phyloP scores from a whole-genome alignment of 1,140 invertebrate species.

The Bilobella aurantiaca region DNA sequence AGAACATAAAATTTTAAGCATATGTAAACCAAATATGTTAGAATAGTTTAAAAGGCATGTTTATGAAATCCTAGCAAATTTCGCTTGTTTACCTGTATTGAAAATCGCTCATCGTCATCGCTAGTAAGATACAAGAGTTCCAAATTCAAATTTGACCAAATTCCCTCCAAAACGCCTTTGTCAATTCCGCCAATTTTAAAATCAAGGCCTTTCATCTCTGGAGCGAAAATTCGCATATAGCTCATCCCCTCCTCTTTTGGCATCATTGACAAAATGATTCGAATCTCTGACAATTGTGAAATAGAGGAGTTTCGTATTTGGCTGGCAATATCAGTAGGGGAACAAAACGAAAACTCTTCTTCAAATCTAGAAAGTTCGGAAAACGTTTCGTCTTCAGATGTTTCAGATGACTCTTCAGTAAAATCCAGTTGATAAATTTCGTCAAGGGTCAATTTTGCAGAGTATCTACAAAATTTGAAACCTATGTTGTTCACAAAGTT shows the following conservation, averaged over 20 bases:
- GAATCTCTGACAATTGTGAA: neutral
- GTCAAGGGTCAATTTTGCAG: conserved; percentile 25
- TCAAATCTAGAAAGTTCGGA: conserved; percentile 10
- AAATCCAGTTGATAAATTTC: conserved; percentile 23
- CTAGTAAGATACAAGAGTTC: conserved; percentile 49
- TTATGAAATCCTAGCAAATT: neutral
- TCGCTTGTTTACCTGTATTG: conserved; percentile 39
- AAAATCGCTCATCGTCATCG: conserved; percentile 50
- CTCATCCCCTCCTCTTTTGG: neutral
- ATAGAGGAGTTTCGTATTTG: neutral
- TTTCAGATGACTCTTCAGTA: neutral
- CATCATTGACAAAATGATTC: conserved; percentile 10
- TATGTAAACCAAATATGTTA: neutral
- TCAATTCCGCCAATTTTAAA: conserved; percentile 40
- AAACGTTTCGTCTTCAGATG: conserved; percentile 20
- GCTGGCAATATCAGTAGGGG: neutral
- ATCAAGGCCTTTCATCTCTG: conserved; percentile 31
- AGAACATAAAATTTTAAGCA: conserved; percentile 26
- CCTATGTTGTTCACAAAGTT: neutral
- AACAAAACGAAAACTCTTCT: neutral
- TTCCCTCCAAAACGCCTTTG: conserved; percentile 41
- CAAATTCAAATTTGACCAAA: conserved; percentile 46
- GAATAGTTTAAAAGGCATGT: neutral
- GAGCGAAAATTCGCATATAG: neutral
- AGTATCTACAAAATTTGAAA: conserved; percentile 21